Base-by-base conservation (phyloP, 2,113 vertebrate species). In the Boleophthalmus pectinirostris region DNA sequence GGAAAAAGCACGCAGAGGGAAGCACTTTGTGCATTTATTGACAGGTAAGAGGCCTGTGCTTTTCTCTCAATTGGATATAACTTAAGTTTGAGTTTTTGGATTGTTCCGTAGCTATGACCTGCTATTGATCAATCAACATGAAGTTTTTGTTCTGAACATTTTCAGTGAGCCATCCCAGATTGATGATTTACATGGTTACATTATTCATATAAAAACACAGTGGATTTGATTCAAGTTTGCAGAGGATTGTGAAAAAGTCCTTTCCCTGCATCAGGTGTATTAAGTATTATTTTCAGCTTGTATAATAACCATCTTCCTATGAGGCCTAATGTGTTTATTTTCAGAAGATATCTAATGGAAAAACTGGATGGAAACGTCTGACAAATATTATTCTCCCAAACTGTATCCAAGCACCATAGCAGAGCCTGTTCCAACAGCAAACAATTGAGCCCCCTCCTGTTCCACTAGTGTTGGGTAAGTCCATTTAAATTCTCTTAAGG, bases 401-500 rank as follows among this genome's bases (percentile, higher is more conserved):
- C 33, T 64, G 61, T 64, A 64, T 64, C 61, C 20, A 64, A 77
- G 75, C 80, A 77, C 63, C 58, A 72, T 72, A 83, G 56, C 58
- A n/a, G 69, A 45, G 75, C 15, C 18, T 43, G 60, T 72, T 79
- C 84, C 74, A 83, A 88, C 74, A 90, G 83, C 83, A 90, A 88
- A 90, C 88, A 87, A 88, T 82, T 53, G 3, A 73, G 53, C 68
- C 56, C 79, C 75, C 72, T 18, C 53, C 47, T 78, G 70, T 43
- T 79, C 72, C 74, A 74, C 58, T 69, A 75, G 73, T 75, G 80
- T 86, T 86, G 83, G 72, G 83, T 70, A 82, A 88, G 84, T 46
- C 87, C 74, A 83, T 90, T 90, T 83, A 80, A 89, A 90, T 85
- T 70, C 81, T 85, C 69, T 72, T 82, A 89, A 89, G 88, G 90